A percentile compares a stretch with the other conserved stretches of the same genome.
phyloP scores from a whole-genome alignment of 2,888 invertebrate species.

The Adela reaumurella region DNA sequence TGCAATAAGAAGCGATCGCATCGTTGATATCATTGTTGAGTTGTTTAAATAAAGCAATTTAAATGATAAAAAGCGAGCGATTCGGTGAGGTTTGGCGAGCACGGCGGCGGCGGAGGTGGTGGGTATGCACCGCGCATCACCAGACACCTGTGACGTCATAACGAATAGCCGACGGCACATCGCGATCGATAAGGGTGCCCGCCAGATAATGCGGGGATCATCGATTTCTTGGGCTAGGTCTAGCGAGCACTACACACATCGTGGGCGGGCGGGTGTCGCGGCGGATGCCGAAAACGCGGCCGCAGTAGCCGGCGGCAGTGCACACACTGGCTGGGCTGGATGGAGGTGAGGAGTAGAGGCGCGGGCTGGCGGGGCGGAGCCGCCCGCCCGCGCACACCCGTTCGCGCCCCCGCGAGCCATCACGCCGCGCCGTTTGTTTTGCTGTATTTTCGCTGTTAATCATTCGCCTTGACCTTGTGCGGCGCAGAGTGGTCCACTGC shows the following conservation, averaged over 20 bases:
- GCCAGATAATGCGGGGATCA: background rate
- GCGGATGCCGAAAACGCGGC: conserved; percentile 39
- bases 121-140: background rate
- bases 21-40: too few species aligned
- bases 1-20: too few species aligned
- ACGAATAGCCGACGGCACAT: background rate
- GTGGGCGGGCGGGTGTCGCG: conserved; percentile 23
- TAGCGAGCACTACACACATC: background rate
- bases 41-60: too few species aligned
- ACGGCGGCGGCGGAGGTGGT: background rate
- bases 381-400: conserved; percentile 29
- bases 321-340: conserved; percentile 28
- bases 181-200: background rate
- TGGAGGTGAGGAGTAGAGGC: conserved; percentile 8
- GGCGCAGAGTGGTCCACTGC: conserved; percentile 55
- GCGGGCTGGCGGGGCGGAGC: conserved; percentile 22
- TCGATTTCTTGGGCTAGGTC: background rate
- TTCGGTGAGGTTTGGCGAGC: background rate
- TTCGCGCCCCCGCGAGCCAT: conserved; percentile 28
- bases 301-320: conserved; percentile 44
- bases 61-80: too few species aligned
- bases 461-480: conserved; percentile 59
- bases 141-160: background rate
- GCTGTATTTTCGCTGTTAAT: conserved; percentile 58
- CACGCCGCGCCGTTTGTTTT: conserved; percentile 45